Percentiles rank a stretch among this genome's conserved stretches.
Evolutionary conservation across 1,140 invertebrate species (phyloP).

Genomic region (Sminthurinus signatus): DNA sequence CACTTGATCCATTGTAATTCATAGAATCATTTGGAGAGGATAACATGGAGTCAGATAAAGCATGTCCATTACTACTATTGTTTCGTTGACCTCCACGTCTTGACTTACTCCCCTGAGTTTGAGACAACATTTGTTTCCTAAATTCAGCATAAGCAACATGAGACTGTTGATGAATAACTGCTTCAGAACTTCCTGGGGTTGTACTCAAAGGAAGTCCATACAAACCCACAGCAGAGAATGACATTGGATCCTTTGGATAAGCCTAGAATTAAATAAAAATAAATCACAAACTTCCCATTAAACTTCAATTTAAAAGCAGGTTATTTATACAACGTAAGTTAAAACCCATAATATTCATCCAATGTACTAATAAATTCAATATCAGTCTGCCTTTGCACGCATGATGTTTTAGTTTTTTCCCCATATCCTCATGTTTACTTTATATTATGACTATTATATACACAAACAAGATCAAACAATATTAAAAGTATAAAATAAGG

Average conservation of each 20-base stretch:
- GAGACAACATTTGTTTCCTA: constrained; percentile 57
- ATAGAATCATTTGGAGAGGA: background rate
- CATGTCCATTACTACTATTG: background rate
- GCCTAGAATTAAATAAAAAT: constrained; percentile 50
- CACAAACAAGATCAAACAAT: too few relatives aligned
- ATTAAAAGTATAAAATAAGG: too few relatives aligned
- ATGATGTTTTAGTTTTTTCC: too few relatives aligned
- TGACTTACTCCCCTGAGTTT: constrained; percentile 46
- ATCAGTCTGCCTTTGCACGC: too few relatives aligned
- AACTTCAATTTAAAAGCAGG: too few relatives aligned
- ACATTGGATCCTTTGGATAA: constrained; percentile 60
- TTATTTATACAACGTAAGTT: too few relatives aligned
- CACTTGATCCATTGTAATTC: background rate
- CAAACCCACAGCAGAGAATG: constrained; percentile 49
- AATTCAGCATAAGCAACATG: constrained; percentile 57
- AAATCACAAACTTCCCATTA: too few relatives aligned
- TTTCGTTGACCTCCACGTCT: constrained; percentile 9
- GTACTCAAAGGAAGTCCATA: constrained; percentile 44
- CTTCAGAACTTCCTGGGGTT: constrained; percentile 42
- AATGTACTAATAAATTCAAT: too few relatives aligned
- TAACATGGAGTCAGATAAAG: constrained; percentile 9
- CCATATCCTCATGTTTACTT: too few relatives aligned
- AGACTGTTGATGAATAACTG: constrained; percentile 40
- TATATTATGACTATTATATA: too few relatives aligned
- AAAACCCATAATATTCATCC: too few relatives aligned